Evolutionary conservation across 2,888 invertebrate species (phyloP), one percentile per base, ranked within the genome.

Genomic region (Cinara cedri): DNA sequence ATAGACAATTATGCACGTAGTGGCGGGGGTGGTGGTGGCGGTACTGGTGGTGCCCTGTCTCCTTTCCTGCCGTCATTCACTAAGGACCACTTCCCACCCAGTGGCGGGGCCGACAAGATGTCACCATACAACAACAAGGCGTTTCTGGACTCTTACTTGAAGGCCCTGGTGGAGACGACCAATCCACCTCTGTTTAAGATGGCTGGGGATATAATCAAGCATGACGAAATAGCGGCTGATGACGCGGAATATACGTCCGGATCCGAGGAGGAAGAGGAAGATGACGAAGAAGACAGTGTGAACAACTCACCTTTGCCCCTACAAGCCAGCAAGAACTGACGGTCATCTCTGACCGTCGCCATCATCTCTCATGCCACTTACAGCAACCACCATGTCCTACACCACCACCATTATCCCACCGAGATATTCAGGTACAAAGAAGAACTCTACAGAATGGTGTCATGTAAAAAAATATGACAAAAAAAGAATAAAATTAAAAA

Each of bases 111-210:
- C 3, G 75, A 78, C 68, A 78, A 78, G 21, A 34, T 60, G 57
- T 60, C 57, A 8, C 85, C 85, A 11, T 89, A 91, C 81, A 89
- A 92, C 72, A 90, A 92, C 63, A 93, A 93, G 6, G 93, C 94
- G 3, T 89, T 95, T 80, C 87, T 95, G 82, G 95, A 95, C 86
- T 95, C 95, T 16, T 95, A 95, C 85, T 88, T 95, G 82, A 95
- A 95, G 86, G 91, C 94, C 84, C 94, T 95, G 84, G 93, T 93
- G 2, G 94, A 95, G 85, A 94, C 93, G 85, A 94, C 93, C 84
- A 89, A 89, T 14, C 88, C 91, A 85, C 88, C 89, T 82, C 88
- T 90, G 68, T 91, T 91, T 0, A 86, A 86, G 0, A 84, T 86
- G 21, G 89, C 91, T 83, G 93, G 93, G n/a, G 83, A 83, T n/a